Conservation (phyloP, 1,140 invertebrate species). For the Drosophila chauvacae region DNA sequence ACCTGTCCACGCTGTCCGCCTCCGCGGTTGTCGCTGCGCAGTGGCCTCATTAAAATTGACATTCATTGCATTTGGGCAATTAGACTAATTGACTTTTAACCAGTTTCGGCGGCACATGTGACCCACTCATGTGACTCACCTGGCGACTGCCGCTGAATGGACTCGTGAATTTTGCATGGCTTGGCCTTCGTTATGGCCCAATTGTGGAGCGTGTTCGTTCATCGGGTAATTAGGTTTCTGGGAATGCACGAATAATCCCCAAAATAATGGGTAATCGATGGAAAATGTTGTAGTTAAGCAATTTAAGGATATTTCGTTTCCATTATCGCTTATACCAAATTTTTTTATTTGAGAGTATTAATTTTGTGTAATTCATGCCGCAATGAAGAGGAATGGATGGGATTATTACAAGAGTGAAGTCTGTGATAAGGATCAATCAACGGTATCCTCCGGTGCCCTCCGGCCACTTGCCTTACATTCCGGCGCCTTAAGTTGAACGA, state of each 20-base stretch:
- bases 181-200: not conserved
- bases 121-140: slow-evolving; percentile 1
- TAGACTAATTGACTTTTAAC: slow-evolving; percentile 81
- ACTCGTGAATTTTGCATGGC: slow-evolving; percentile 54
- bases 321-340: not conserved
- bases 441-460: not conserved
- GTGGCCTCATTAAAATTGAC: slow-evolving; percentile 77
- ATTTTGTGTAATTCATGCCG: slow-evolving; percentile 19
- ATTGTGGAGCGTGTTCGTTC: slow-evolving; percentile 9
- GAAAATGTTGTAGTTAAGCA: not conserved
- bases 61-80: slow-evolving; percentile 78
- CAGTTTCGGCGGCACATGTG: slow-evolving; percentile 58
- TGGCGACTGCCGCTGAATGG: not conserved
- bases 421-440: slow-evolving; percentile 51
- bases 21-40: slow-evolving; percentile 40
- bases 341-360: slow-evolving; percentile 2
- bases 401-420: slow-evolving; percentile 26
- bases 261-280: slow-evolving; percentile 24
- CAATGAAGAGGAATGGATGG: slow-evolving; percentile 27
- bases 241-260: slow-evolving; percentile 12
- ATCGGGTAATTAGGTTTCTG: slow-evolving; percentile 16
- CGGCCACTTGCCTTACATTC: slow-evolving; percentile 1
- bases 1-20: not conserved
- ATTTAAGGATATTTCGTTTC: not conserved
- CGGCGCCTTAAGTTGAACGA: slow-evolving; percentile 18